These are phyloP conservation scores for Cydia strobilella DNA, from an alignment of 1,140 invertebrate species.

Conservation along the genomic window DNA sequence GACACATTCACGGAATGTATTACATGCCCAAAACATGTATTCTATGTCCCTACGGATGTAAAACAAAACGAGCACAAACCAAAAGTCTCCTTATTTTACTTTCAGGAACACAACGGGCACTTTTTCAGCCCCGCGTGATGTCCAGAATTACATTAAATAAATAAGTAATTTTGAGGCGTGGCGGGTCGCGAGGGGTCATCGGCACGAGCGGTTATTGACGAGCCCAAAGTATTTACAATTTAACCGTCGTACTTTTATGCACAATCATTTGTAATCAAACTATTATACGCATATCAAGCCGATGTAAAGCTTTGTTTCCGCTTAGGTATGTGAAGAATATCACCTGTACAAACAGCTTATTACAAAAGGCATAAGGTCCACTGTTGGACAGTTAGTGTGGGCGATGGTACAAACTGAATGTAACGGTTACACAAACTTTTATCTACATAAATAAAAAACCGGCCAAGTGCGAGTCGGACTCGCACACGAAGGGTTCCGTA, in stretches of 20 bases:
- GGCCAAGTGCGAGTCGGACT: no score
- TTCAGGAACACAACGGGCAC: background rate
- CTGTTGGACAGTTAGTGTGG: no score
- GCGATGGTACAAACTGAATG: no score
- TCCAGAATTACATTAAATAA: constrained; percentile 15
- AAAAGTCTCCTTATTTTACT: background rate
- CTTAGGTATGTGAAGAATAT: no score
- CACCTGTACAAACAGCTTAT: no score
- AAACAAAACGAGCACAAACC: no score
- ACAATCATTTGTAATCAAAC: constrained; percentile 4
- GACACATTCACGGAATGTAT: background rate
- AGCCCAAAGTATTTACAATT: background rate
- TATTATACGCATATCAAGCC: background rate
- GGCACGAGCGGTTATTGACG: constrained; percentile 23
- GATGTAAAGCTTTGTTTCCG: background rate
- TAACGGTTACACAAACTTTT: no score
- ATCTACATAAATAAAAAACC: no score
- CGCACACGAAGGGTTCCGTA: no score
- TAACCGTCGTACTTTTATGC: background rate
- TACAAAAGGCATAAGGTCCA: no score
- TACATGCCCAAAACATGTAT: no score
- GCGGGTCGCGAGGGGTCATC: background rate
- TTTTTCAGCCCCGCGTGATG: background rate
- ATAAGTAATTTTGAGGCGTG: constrained; percentile 23
- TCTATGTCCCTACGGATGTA: no score